Evolutionary conservation across 2,888 invertebrate genomes (phyloP), one percentile per base, ranked within the genome.

Genomic region (Agriopis marginaria): DNA sequence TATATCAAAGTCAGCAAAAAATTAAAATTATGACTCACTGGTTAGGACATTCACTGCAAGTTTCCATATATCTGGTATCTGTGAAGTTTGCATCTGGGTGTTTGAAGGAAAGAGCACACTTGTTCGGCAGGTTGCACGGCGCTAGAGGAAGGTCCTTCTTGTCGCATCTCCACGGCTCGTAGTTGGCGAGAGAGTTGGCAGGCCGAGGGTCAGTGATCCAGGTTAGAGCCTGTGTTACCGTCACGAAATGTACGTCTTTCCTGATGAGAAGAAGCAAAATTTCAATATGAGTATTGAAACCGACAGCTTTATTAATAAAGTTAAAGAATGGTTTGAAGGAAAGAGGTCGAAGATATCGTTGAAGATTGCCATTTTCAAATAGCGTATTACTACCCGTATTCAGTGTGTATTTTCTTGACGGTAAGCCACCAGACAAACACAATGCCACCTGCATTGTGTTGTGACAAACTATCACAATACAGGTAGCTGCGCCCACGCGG

Each of bases 191-290:
- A 10, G 96, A 91, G 76, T 96, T 96, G 4, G 95, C 86, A 0
- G 97, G 94, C 82, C 96, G 96, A 0, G 98, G 98, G 80, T 98
- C 98, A 0, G 98, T 98, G 88, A 98, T 97, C 97, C 98, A 98
- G 51, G 97, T 97, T 68, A 98, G 89, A n/a, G 97, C 97, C 94
- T 98, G 98, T 0, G 98, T 98, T 44, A 96, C 95, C 5, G 98
- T 98, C 44, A 98, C 97, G 82, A 97, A 97, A 95, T 97, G 98
- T 9, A 98, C 97, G 86, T 98, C 98, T 63, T 96, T 95, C 76
- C 98, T 98, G 90, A 17, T 50, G 91, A 76, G 23, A 62, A 44
- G 56, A 40, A 63, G 11, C n/a, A 68, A 55, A 12, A 40, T 6
- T 54, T 32, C 3, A 32, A 32, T 32, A 32, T 32, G 5, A 32